Base-by-base conservation (phyloP, 2,888 invertebrate species). In the Andrena praecox region DNA sequence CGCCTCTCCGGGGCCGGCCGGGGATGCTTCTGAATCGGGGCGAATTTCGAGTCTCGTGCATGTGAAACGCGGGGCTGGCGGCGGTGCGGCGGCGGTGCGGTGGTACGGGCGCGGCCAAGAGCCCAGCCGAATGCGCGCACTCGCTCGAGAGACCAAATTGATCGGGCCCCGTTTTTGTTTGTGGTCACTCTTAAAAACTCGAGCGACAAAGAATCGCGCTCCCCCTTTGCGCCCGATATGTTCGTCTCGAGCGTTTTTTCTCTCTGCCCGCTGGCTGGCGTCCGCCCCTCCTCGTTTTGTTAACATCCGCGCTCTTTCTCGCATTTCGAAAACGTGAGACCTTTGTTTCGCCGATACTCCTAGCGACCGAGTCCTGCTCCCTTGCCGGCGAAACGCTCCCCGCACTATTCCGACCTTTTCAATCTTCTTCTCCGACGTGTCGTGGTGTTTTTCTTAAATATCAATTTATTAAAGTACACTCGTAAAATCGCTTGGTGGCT, bases 1-100 rank as follows among this genome's bases (percentile, higher is more conserved):
- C 93, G 93, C 93, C 93, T 93, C 86, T 87, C 89, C 62, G 52
- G 88, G 89, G 86, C 90, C 92, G 90, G 88, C 89, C 89, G 86
- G 91, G 91, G 91, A 91, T 91, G 89, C 89, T 85, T 87, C 89
- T 91, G 90, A 90, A 92, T 92, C 89, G 84, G 56, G 82, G 72
- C 79, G 75, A 88, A 84, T 87, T 88, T 89, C 78, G 68, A 70
- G 42, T 56, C 71, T 62, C 66, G 71, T 52, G 73, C 27, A 64
- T 69, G 78, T 54, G 74, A 54, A 67, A 48, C 67, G 48, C 5
- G 6, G 35, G 4, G 12, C 27, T 0, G 42, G 16, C 24, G 4
- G 48, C 16, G 16, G 64, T 48, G 52, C 24, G 54, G 3, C 7
- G 10, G 48, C 50, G 69, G 48, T 54, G 62, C 50, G 33, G 68